These are phyloP conservation scores for Pocillopora grandis DNA, from an alignment of 92 coral and sea anemone genomes.

Conservation along the genomic window DNA sequence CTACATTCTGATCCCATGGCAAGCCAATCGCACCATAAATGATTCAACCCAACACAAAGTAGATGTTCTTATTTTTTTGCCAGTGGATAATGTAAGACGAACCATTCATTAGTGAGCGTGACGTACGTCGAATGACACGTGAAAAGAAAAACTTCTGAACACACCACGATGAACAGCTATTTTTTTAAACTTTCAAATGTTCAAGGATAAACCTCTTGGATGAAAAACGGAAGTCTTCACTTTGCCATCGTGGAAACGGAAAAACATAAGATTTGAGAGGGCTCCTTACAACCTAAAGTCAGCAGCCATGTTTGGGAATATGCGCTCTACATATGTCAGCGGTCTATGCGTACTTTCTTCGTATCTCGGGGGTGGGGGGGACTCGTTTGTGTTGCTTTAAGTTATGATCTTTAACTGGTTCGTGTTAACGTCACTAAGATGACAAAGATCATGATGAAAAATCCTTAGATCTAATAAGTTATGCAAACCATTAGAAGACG, in stretches of 20 bases:
- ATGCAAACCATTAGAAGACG: too few species aligned
- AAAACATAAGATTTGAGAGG: neutral
- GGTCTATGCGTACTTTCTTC: slow-evolving; percentile 2
- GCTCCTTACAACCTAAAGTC: too few species aligned
- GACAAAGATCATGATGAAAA: too few species aligned
- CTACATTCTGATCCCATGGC: slow-evolving; percentile 94
- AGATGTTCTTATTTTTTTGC: too few species aligned
- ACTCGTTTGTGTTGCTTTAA: too few species aligned
- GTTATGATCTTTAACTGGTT: too few species aligned
- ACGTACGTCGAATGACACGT: too few species aligned
- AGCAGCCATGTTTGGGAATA: neutral
- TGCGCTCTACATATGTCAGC: neutral
- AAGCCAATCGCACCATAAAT: neutral
- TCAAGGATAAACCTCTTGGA: neutral
- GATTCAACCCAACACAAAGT: neutral
- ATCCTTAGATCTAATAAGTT: too few species aligned
- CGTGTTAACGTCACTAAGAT: too few species aligned
- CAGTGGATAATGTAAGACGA: neutral
- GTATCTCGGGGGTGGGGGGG: neutral
- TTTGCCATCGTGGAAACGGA: neutral
- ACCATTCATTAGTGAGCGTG: neutral
- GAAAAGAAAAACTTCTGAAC: too few species aligned
- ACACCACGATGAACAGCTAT: too few species aligned
- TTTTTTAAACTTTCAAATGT: neutral
- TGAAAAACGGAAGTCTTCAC: neutral